These are phyloP conservation scores for Odontomachus brunneus DNA, from an alignment of 1,140 invertebrate species.

Conservation along the genomic window DNA sequence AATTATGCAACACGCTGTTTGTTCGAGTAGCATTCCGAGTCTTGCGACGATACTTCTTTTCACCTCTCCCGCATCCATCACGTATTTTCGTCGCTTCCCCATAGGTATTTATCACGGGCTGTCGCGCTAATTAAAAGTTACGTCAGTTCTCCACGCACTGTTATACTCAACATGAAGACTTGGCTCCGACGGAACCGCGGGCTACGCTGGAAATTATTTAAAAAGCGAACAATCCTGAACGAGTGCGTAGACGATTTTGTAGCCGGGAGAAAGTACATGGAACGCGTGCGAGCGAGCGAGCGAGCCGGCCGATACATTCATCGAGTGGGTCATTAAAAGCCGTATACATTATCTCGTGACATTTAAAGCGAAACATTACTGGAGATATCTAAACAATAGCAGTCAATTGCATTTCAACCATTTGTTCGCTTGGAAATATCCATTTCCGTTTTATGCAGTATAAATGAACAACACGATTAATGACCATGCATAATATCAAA, in stretches of 20 bases:
- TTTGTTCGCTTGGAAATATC: conserved; percentile 46
- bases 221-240: neutral
- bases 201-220: neutral
- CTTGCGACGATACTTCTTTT: conserved; percentile 25
- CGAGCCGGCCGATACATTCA: neutral
- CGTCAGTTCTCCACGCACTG: conserved; percentile 14
- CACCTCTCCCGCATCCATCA: conserved; percentile 33
- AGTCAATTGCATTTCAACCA: conserved; percentile 44
- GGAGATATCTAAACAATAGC: conserved; percentile 55
- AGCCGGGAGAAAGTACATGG: neutral
- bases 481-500: conserved; percentile 50
- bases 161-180: conserved; percentile 41
- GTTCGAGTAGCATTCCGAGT: too few species aligned
- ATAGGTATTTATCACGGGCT: conserved; percentile 28
- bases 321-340: conserved; percentile 39
- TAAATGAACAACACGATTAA: conserved; percentile 47
- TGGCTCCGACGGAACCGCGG: neutral
- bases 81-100: conserved; percentile 31
- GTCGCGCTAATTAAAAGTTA: conserved; percentile 49
- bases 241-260: neutral
- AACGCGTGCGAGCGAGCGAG: too few species aligned
- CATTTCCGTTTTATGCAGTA: conserved; percentile 43
- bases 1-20: too few species aligned
- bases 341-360: conserved; percentile 27
- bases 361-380: conserved; percentile 40